These are phyloP conservation scores for Australoheros scitulus DNA, from an alignment of 2,113 vertebrate species.

Conservation along the genomic window DNA sequence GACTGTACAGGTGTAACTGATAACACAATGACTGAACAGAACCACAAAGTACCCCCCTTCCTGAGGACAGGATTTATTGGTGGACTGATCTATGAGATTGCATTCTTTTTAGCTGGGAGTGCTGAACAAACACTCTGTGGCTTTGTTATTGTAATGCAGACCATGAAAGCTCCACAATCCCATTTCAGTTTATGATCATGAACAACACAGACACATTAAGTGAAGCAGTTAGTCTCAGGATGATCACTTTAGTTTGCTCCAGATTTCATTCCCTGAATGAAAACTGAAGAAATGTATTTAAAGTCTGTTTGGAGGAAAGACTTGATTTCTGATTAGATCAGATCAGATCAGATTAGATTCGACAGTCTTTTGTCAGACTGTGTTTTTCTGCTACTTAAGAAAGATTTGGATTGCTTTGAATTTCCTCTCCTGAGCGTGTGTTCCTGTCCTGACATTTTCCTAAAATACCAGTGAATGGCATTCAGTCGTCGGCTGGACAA, in stretches of 20 bases:
- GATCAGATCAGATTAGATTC: neutral
- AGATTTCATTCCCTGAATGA: neutral
- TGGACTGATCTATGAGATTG: neutral
- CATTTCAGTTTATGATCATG: neutral
- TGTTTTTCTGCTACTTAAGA: slow-evolving; percentile 34
- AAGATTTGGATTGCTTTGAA: slow-evolving; percentile 42
- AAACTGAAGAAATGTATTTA: neutral
- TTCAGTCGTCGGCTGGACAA: slow-evolving; percentile 51
- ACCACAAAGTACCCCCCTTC: no score
- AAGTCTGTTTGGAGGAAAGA: neutral
- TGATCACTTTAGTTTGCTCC: neutral
- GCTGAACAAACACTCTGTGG: neutral
- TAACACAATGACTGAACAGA: neutral
- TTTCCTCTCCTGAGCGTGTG: slow-evolving; percentile 39
- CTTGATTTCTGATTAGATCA: neutral
- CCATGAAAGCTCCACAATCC: neutral
- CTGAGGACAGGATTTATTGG: no score
- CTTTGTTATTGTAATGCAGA: neutral
- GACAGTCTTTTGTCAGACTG: neutral
- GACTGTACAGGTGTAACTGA: neutral
- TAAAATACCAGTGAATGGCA: slow-evolving; percentile 71
- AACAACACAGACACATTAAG: neutral
- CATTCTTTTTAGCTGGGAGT: neutral
- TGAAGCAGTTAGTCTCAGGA: neutral
- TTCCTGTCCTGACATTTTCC: slow-evolving; percentile 56